Percentiles rank a stretch among this genome's conserved stretches.
phyloP scores from a whole-genome alignment of 2,113 vertebrate genomes.

The Stigmatopora nigra region DNA sequence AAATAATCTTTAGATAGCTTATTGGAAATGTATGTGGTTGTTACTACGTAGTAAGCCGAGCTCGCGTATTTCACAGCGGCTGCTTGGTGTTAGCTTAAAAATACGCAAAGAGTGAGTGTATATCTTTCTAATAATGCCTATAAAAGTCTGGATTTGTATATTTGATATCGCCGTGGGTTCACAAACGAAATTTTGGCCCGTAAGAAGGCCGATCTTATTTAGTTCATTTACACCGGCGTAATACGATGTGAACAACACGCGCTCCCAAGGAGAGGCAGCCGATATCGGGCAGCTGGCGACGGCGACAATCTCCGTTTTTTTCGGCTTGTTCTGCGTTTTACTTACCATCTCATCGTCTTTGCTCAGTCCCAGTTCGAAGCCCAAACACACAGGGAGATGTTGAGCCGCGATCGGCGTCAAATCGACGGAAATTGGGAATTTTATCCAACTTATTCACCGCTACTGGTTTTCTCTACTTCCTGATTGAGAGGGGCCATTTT shows the following conservation, averaged over 20 bases:
- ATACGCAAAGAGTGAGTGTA: background rate
- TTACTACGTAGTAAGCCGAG: background rate
- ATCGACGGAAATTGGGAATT: conserved; percentile 31
- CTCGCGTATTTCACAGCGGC: conserved; percentile 2
- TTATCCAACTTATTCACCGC: conserved; percentile 61
- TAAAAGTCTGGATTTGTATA: background rate
- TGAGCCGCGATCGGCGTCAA: conserved; percentile 29
- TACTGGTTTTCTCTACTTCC: conserved; percentile 66
- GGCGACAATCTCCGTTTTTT: conserved; percentile 44
- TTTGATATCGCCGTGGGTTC: background rate
- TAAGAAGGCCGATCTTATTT: background rate
- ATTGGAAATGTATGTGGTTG: background rate
- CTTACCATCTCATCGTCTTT: conserved; percentile 39
- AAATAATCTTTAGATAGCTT: background rate
- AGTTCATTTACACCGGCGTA: conserved; percentile 23
- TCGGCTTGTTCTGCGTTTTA: conserved; percentile 30
- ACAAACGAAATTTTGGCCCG: background rate
- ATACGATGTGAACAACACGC: conserved; percentile 31
- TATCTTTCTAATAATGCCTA: background rate
- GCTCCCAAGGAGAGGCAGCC: conserved; percentile 54
- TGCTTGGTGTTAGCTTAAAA: background rate
- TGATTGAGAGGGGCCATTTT: conserved; percentile 73
- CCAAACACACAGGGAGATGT: conserved; percentile 1
- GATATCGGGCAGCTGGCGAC: conserved; percentile 43
- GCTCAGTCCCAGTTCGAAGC: conserved; percentile 33